Percentiles rank a stretch among this genome's conserved stretches.
phyloP scores from a whole-genome alignment of 2,797 vertebrate genomes.

The Phylloscopus collybita region DNA sequence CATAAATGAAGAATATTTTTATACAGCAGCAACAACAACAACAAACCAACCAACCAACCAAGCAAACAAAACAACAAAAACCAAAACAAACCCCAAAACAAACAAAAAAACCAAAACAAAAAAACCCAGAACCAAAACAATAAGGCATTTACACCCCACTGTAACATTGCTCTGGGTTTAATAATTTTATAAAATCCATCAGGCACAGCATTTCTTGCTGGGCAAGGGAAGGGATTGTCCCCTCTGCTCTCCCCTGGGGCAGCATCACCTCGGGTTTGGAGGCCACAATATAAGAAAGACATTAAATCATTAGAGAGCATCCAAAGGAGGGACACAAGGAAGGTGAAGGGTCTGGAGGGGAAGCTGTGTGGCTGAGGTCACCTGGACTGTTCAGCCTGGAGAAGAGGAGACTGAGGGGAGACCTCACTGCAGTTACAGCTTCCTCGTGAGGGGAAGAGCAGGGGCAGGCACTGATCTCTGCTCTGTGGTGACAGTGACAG shows the following conservation, averaged over 20 bases:
- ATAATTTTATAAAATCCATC: not conserved
- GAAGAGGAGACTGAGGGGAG: not conserved
- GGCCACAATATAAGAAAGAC: rapidly evolving
- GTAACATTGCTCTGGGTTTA: not conserved
- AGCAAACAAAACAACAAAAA: too few species aligned
- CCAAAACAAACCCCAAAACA: too few species aligned
- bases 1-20: not conserved
- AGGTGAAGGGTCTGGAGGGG: not conserved
- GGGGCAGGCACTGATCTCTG: not conserved
- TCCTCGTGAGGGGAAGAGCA: not conserved
- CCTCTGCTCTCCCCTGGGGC: not conserved
- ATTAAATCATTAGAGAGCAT: rapidly evolving
- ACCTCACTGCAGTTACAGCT: not conserved
- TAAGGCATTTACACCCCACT: not conserved
- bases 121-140: too few species aligned
- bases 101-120: too few species aligned
- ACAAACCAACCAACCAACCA: too few species aligned
- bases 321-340: not conserved
- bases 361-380: rapidly evolving
- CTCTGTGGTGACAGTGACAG: not conserved
- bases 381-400: not conserved
- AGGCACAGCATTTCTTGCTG: not conserved
- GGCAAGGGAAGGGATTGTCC: not conserved
- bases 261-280: not conserved
- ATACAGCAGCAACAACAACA: not conserved